Conservation (phyloP, 2,888 invertebrate genomes). For the Pocota personata region DNA sequence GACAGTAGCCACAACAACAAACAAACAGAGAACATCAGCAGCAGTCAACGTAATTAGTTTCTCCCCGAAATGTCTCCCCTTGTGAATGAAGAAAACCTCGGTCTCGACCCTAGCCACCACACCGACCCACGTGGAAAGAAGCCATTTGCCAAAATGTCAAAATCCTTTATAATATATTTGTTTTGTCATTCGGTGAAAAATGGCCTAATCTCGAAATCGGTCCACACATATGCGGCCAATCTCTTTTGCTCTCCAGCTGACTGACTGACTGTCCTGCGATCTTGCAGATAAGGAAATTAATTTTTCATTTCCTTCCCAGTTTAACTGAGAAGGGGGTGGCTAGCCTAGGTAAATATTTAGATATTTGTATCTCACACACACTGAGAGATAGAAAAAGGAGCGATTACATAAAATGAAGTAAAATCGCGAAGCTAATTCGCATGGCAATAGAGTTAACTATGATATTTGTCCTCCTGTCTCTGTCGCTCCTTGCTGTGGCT, state of each 20-base stretch:
- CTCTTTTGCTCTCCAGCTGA: conserved; percentile 27
- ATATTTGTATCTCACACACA: background rate
- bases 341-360: conserved; percentile 52
- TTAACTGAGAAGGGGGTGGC: conserved; percentile 23
- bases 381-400: conserved; percentile 7
- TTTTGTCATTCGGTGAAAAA: conserved; percentile 74
- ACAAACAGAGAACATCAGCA: conserved; percentile 8
- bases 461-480: conserved; percentile 61
- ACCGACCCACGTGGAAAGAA: conserved; percentile 63
- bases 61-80: background rate
- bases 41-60: conserved; percentile 66
- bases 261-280: conserved; percentile 70
- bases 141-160: conserved; percentile 74
- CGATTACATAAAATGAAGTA: conserved; percentile 63
- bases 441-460: conserved; percentile 54
- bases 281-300: conserved; percentile 65
- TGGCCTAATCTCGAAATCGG: conserved; percentile 73
- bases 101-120: background rate
- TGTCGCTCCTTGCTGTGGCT: conserved; percentile 40
- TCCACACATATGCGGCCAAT: conserved; percentile 48
- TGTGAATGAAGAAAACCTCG: background rate
- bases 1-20: conserved; percentile 63
- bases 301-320: conserved; percentile 65
- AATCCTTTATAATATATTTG: conserved; percentile 74
- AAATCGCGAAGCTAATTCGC: conserved; percentile 66